phyloP scores from a whole-genome alignment of 2,888 invertebrate genomes.

The Erpobdella octoculata region DNA sequence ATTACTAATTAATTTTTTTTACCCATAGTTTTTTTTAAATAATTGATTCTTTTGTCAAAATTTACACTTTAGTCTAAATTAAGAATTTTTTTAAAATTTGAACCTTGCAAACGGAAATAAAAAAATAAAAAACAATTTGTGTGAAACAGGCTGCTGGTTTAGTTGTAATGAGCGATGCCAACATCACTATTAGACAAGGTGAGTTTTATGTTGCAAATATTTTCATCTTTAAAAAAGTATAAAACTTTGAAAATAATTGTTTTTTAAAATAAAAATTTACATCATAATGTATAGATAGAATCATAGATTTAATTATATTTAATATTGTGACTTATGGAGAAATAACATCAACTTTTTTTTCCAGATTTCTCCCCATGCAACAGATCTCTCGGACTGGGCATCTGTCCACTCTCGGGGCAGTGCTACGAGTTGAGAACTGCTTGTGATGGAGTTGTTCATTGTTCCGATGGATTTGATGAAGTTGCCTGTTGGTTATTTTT shows the following conservation, averaged over 20 bases:
- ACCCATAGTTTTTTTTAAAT: neutral
- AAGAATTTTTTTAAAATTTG: neutral
- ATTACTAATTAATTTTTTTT: neutral
- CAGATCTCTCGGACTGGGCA: slow-evolving; percentile 60
- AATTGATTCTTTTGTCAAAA: neutral
- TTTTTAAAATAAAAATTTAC: neutral
- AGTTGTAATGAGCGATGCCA: slow-evolving; percentile 80
- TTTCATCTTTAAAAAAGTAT: neutral
- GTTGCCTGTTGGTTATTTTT: slow-evolving; percentile 33
- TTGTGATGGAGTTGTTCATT: slow-evolving; percentile 73
- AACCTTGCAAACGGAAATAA: neutral
- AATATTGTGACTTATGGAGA: too few species aligned
- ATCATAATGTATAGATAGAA: neutral
- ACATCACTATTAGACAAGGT: slow-evolving; percentile 45
- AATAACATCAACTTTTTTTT: too few species aligned
- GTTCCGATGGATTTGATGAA: slow-evolving; percentile 49
- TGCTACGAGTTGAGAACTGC: slow-evolving; percentile 69
- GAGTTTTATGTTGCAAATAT: neutral
- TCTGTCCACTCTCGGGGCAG: slow-evolving; percentile 62
- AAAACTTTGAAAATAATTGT: neutral
- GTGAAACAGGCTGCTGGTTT: slow-evolving; percentile 62
- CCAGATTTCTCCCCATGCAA: slow-evolving; percentile 36
- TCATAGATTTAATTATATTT: too few species aligned
- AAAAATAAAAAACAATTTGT: neutral
- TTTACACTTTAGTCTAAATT: neutral